A percentile compares a stretch with the other conserved stretches of the same genome.
These are phyloP conservation scores for Zaprionus tsacasi DNA, from an alignment of 1,140 invertebrate species.

Conservation along the genomic window DNA sequence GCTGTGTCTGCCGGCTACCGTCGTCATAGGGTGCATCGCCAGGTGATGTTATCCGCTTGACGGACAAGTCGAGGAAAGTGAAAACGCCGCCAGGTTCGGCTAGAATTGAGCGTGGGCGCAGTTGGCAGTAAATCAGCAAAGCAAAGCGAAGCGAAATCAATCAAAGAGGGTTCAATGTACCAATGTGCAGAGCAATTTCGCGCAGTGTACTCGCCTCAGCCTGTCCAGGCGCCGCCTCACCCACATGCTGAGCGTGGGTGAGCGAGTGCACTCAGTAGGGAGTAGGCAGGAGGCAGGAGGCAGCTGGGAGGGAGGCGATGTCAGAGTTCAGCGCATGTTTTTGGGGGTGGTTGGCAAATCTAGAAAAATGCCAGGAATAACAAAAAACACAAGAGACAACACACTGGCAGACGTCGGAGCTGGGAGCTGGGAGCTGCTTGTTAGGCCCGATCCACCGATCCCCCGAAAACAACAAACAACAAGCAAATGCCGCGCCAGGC, in stretches of 20 bases:
- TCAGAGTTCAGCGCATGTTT: conserved; percentile 78
- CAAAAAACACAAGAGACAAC: conserved; percentile 21
- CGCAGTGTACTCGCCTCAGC: conserved; percentile 30
- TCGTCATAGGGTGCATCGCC: conserved; percentile 68
- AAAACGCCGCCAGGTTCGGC: conserved; percentile 20
- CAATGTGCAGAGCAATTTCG: conserved; percentile 24
- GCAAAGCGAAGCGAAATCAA: conserved; percentile 42
- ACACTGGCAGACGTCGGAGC: conserved; percentile 72
- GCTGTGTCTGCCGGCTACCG: conserved; percentile 47
- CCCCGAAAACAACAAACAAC: conserved; percentile 55
- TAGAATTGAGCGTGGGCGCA: conserved; percentile 61
- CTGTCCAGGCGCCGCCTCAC: conserved; percentile 2
- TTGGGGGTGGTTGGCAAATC: conserved; percentile 73
- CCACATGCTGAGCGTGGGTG: background rate
- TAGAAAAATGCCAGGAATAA: conserved; percentile 67
- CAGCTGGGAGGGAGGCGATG: conserved; percentile 26
- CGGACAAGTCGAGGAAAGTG: conserved; percentile 47
- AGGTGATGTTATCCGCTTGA: conserved; percentile 52
- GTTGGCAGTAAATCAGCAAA: conserved; percentile 45
- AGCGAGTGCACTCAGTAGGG: background rate
- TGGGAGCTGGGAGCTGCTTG: conserved; percentile 56
- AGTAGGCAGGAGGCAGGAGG: conserved; percentile 20
- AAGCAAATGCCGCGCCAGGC: conserved; percentile 66
- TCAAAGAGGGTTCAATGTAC: conserved; percentile 65
- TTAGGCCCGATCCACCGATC: conserved; percentile 56